Conservation (phyloP, 2,113 vertebrate genomes). For the Syrmaticus mikado region DNA sequence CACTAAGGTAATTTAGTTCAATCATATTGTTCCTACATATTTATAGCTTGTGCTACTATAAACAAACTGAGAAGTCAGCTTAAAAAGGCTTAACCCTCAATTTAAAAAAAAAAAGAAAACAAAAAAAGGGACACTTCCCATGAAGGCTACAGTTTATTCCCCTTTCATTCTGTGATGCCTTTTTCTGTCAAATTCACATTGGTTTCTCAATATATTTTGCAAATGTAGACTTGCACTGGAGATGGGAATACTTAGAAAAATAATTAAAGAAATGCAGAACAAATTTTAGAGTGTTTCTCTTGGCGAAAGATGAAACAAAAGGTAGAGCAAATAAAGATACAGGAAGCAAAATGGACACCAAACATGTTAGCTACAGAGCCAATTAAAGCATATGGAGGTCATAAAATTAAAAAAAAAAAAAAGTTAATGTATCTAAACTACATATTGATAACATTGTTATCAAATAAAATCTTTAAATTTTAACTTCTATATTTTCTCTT, state of each 20-base stretch:
- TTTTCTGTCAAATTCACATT: background rate
- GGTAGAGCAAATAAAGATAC: background rate
- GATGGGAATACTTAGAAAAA: background rate
- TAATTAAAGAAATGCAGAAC: background rate
- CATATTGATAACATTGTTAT: background rate
- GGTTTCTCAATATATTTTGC: background rate
- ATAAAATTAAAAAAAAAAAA: background rate
- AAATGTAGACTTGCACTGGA: background rate
- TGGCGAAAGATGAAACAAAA: background rate
- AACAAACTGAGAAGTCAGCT: background rate
- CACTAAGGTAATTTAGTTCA: too few species aligned
- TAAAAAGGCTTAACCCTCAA: background rate
- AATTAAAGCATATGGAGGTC: background rate
- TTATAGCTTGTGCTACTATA: background rate
- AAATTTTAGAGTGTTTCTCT: background rate
- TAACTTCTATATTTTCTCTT: background rate
- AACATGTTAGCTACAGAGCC: background rate
- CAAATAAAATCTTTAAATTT: background rate
- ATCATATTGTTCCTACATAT: background rate
- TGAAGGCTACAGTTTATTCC: background rate
- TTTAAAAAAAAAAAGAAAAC: too few species aligned
- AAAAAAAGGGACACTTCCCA: background rate
- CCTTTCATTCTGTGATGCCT: background rate
- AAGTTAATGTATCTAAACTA: background rate
- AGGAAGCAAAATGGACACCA: background rate